Conservation (phyloP, 2,113 vertebrate genomes). For the Anhinga anhinga region DNA sequence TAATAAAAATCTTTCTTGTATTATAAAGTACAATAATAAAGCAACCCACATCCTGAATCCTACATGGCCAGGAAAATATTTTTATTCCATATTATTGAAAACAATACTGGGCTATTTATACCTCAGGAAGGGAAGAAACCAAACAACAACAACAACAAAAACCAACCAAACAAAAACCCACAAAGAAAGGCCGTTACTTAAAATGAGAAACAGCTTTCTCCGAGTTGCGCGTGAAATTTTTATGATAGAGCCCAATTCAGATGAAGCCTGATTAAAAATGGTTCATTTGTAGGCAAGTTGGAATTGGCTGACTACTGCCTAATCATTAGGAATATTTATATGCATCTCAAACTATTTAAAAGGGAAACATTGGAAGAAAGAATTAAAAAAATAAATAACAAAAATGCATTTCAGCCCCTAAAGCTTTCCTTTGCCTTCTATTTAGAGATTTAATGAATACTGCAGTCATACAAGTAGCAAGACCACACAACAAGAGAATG, state of each 20-base stretch:
- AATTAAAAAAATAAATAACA: background rate
- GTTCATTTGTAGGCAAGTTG: conserved; percentile 25
- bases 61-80: background rate
- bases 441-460: background rate
- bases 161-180: background rate
- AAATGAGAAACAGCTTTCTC: conserved; percentile 30
- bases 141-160: background rate
- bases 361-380: background rate
- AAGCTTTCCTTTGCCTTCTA: conserved; percentile 25
- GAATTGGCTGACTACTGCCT: conserved; percentile 32
- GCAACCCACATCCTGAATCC: background rate
- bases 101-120: conserved; percentile 30
- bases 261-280: conserved; percentile 33
- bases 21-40: background rate
- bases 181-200: background rate
- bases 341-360: conserved; percentile 15
- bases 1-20: background rate
- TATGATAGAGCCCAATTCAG: background rate
- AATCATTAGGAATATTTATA: conserved; percentile 52
- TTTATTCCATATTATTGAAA: background rate
- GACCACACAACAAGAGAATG: background rate
- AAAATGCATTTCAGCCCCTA: background rate
- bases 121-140: background rate
- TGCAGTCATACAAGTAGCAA: background rate
- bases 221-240: background rate